Conservation (phyloP, 2,797 vertebrate species). For the Micropoecilia bifurca region DNA sequence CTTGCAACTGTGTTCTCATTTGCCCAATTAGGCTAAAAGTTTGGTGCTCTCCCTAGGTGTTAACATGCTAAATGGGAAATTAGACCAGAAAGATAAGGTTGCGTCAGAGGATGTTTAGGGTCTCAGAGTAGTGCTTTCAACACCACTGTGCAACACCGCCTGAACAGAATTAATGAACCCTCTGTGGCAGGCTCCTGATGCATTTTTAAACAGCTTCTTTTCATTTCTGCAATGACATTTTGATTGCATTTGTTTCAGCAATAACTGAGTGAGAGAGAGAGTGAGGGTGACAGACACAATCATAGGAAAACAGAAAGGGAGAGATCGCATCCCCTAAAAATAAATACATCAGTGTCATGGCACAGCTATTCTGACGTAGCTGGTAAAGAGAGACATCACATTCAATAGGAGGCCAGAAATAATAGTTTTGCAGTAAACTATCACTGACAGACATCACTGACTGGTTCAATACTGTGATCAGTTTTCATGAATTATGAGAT, state of each 20-base stretch:
- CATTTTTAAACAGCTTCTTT: slow-evolving; percentile 79
- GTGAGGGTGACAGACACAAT: slow-evolving; percentile 57
- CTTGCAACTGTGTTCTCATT: slow-evolving; percentile 73
- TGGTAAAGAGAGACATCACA: slow-evolving; percentile 71
- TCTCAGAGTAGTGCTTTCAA: slow-evolving; percentile 69
- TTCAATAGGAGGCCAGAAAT: slow-evolving; percentile 70
- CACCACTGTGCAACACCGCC: slow-evolving; percentile 68
- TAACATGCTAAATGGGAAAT: slow-evolving; percentile 78
- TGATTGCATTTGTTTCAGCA: slow-evolving; percentile 79
- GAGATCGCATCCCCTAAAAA: slow-evolving; percentile 64
- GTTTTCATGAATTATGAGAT: slow-evolving; percentile 45
- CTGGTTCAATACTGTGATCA: slow-evolving; percentile 48
- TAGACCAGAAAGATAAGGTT: slow-evolving; percentile 78
- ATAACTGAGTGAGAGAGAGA: slow-evolving; percentile 57
- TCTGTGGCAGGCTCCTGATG: slow-evolving; percentile 69
- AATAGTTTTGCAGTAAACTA: slow-evolving; percentile 69
- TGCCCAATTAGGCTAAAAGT: slow-evolving; percentile 74
- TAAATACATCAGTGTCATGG: slow-evolving; percentile 72
- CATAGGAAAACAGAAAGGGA: slow-evolving; percentile 21
- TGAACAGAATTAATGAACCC: slow-evolving; percentile 77
- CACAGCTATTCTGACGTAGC: slow-evolving; percentile 71
- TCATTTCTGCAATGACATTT: slow-evolving; percentile 78
- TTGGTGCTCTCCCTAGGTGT: slow-evolving; percentile 68
- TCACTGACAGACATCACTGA: slow-evolving; percentile 58
- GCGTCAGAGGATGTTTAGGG: slow-evolving; percentile 69